Conservation (phyloP, 2,888 invertebrate species). For the Synergus umbraculus region DNA sequence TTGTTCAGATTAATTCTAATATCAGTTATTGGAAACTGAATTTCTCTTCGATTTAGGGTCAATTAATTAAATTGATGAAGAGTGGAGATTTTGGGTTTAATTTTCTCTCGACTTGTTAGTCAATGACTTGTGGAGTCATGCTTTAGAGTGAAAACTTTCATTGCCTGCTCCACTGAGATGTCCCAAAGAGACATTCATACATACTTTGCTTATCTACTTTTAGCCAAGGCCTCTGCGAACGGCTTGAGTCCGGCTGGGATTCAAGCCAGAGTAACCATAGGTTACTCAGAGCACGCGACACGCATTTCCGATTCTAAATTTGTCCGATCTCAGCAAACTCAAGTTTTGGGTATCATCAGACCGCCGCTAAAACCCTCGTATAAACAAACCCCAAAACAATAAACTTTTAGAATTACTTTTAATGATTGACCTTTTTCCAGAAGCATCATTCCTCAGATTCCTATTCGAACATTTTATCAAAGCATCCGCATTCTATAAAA, state of each 20-base stretch:
- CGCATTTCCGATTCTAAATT: constrained; percentile 75
- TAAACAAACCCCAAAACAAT: background rate
- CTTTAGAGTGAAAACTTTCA: constrained; percentile 31
- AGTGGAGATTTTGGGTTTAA: background rate
- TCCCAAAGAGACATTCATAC: constrained; percentile 32
- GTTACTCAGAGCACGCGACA: constrained; percentile 65
- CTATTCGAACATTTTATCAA: background rate
- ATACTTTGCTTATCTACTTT: constrained; percentile 70
- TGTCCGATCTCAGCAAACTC: constrained; percentile 61
- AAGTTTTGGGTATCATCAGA: constrained; percentile 51
- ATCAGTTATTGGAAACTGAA: too few species aligned
- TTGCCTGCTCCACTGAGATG: constrained; percentile 22
- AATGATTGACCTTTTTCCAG: background rate
- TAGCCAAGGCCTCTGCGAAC: constrained; percentile 71
- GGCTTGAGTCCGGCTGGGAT: constrained; percentile 66
- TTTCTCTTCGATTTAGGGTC: background rate
- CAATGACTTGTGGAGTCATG: background rate
- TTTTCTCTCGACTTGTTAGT: background rate
- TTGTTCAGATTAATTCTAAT: too few species aligned
- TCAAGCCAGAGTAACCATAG: constrained; percentile 66
- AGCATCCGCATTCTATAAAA: background rate
- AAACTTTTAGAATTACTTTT: background rate
- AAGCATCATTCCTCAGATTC: background rate
- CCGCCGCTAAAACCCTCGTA: constrained; percentile 6
- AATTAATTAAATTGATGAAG: background rate